Evolutionary conservation across 2,113 vertebrate genomes (phyloP).

Genomic region (Oenanthe oenanthe): DNA sequence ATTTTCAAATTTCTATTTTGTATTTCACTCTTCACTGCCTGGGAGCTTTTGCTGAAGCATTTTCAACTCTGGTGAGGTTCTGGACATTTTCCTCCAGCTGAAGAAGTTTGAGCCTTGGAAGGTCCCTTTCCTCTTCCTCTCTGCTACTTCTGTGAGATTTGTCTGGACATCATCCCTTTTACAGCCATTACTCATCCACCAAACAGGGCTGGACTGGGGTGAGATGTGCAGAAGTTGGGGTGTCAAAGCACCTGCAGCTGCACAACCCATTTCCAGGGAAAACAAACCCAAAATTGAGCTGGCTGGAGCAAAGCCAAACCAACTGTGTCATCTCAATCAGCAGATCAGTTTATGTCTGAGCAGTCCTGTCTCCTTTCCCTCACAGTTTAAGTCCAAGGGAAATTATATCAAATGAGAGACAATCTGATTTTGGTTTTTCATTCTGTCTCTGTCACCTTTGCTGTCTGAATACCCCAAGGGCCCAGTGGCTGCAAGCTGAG

Average conservation of each 20-base stretch:
- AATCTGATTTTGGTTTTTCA: neutral
- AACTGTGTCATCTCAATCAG: neutral
- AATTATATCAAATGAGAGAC: conserved; percentile 1
- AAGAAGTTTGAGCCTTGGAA: neutral
- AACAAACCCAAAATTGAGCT: neutral
- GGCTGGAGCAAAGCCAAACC: neutral
- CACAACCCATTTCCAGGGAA: neutral
- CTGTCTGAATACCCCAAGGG: neutral
- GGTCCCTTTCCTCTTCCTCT: neutral
- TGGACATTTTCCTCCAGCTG: neutral
- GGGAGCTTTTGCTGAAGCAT: neutral
- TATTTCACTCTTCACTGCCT: neutral
- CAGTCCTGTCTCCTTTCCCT: neutral
- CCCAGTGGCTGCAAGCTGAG: neutral
- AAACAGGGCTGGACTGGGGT: neutral
- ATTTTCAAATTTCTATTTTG: neutral
- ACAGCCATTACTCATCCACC: neutral
- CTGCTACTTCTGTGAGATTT: neutral
- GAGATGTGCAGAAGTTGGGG: neutral
- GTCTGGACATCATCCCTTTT: neutral
- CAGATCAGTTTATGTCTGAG: neutral
- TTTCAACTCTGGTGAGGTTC: neutral
- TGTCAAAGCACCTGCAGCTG: neutral
- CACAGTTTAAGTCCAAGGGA: neutral
- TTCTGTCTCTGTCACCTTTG: neutral